Evolutionary conservation across 2,888 invertebrate genomes (phyloP), one percentile per base, ranked within the genome.

Genomic region (Eudemis profundana): DNA sequence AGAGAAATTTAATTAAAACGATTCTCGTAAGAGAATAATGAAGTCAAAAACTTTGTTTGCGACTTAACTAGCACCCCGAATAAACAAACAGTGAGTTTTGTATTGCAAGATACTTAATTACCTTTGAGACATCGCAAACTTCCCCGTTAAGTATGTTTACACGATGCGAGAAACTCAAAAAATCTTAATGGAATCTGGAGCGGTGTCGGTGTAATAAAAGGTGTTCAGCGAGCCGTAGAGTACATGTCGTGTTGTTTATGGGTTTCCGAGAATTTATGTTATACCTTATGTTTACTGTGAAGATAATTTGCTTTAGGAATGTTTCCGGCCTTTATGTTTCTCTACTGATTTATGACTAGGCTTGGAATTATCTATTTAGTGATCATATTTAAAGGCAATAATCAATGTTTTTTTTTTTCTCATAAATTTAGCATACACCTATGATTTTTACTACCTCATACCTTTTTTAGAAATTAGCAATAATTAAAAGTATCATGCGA

Each of bases 1-100:
- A 60, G 46, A 51, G 19, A 53, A 47, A 60, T 60, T 60, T 65
- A 47, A 65, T 60, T 60, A 65, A 53, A 60, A 53, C 59, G 38
- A 42, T 59, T 59, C 50, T 14, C 44, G 53, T 47, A 65, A 60
- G 60, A 23, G 40, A 53, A 60, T 60, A 60, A 65, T 60, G 51
- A 46, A 65, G 60, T 60, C 51, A 47, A 46, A 44, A 65, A 60
- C 51, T 65, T 65, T 21, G 47, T n/a, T 47, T 3, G 46, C 23
- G 21, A 57, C 27, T 57, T 38, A n/a, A 47, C 54, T 54, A 46
- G 47, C 40, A 15, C 33, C 27, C 40, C 57, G 63, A 57, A 63
- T 57, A 62, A 53, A 62, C 59, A 59, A 64, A 21, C 17, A 59
- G 27, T 53, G 38, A 46, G 46, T 47, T 21, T 51, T 64, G 60